Evolutionary conservation across 2,888 invertebrate species (phyloP).

Genomic region (Eucera pruinosa): DNA sequence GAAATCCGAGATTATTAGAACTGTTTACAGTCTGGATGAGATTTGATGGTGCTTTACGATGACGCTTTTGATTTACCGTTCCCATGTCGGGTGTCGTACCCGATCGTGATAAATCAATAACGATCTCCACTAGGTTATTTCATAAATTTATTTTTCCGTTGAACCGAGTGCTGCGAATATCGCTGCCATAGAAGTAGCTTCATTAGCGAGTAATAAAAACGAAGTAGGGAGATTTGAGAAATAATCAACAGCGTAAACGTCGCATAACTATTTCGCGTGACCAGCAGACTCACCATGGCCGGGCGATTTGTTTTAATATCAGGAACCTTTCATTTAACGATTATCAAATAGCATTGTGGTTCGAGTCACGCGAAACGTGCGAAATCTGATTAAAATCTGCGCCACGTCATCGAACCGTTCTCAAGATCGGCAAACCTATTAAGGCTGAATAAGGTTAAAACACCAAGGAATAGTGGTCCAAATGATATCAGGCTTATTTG

Average conservation of each 20-base stretch:
- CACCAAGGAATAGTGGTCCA: conserved; percentile 31
- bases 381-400: conserved; percentile 57
- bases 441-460: conserved; percentile 35
- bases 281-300: conserved; percentile 49
- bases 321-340: conserved; percentile 59
- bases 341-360: conserved; percentile 53
- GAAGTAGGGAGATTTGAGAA: neutral
- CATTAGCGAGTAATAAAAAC: conserved; percentile 1
- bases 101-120: conserved; percentile 34
- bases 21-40: conserved; percentile 30
- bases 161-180: neutral
- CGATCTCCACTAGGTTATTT: conserved; percentile 14
- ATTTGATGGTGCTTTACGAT: conserved; percentile 39
- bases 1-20: conserved; percentile 31
- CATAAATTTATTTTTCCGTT: conserved; percentile 11
- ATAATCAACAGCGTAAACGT: conserved; percentile 11
- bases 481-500: conserved; percentile 45
- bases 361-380: conserved; percentile 58
- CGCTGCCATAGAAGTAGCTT: neutral
- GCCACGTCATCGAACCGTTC: conserved; percentile 57
- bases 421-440: conserved; percentile 40
- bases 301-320: conserved; percentile 47
- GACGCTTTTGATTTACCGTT: conserved; percentile 38
- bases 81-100: conserved; percentile 25
- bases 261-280: conserved; percentile 46